A percentile compares a stretch with the other conserved stretches of the same genome.
These are phyloP conservation scores for Petrocephalus sullivani DNA, from an alignment of 2,797 vertebrate species.

Conservation along the genomic window DNA sequence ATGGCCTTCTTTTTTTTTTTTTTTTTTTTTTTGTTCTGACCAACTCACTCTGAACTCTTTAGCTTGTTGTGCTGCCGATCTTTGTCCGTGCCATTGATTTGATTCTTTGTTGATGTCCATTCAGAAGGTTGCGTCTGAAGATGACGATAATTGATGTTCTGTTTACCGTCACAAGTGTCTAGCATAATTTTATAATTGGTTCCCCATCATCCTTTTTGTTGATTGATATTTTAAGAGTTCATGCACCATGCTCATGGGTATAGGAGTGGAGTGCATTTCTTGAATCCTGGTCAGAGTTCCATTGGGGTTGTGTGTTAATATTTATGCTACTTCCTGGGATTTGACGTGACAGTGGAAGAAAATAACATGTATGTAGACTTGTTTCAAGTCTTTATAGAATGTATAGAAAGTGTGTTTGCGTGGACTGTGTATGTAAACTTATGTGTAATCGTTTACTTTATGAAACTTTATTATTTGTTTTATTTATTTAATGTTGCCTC, in stretches of 20 bases:
- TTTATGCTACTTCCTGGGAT: background rate
- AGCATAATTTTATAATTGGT: background rate
- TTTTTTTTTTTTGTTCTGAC: conserved; percentile 45
- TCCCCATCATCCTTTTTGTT: background rate
- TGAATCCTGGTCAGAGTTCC: background rate
- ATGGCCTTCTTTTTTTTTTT: conserved; percentile 22
- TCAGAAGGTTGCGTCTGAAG: conserved; percentile 28
- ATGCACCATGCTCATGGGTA: background rate
- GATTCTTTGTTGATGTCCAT: conserved; percentile 53
- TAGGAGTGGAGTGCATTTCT: background rate
- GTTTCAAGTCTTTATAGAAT: background rate
- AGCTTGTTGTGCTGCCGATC: conserved; percentile 51
- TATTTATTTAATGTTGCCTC: background rate
- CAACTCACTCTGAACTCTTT: conserved; percentile 57
- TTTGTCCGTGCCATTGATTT: conserved; percentile 58
- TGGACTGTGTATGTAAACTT: background rate
- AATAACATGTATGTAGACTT: too few species aligned
- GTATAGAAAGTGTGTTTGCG: background rate
- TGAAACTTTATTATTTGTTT: background rate
- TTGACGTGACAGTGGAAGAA: background rate
- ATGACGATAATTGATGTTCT: background rate
- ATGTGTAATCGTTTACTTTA: background rate
- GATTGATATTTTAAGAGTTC: background rate
- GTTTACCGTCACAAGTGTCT: background rate
- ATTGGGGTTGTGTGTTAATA: background rate